phyloP scores from a whole-genome alignment of 2,113 vertebrate genomes.

The Crotalus horridus region DNA sequence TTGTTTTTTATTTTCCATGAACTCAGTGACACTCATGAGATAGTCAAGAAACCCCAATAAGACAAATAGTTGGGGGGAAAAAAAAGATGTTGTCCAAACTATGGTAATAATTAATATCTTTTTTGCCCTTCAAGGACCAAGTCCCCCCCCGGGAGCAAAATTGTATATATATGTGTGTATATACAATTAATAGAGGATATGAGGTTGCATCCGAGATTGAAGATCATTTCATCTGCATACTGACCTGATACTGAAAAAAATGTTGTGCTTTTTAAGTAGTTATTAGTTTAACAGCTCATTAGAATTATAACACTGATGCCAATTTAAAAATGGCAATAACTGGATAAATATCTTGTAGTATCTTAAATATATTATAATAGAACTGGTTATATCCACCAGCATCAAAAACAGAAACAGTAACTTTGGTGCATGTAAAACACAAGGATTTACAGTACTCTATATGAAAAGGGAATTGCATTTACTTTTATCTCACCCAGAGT shows the following conservation, averaged over 20 bases:
- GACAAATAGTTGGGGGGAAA: background rate
- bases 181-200: no score
- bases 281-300: conserved; percentile 13
- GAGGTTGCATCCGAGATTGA: no score
- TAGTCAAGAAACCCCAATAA: background rate
- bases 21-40: background rate
- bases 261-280: conserved; percentile 8
- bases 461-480: conserved; percentile 56
- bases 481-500: conserved; percentile 68
- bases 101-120: background rate
- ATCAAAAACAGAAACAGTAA: conserved; percentile 49
- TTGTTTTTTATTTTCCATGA: background rate
- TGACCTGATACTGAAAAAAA: no score
- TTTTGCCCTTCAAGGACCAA: background rate
- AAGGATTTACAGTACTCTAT: conserved; percentile 60
- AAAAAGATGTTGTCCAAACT: background rate
- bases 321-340: conserved; percentile 47
- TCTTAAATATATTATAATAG: conserved; percentile 53
- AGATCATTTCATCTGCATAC: no score
- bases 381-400: conserved; percentile 15
- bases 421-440: conserved; percentile 37
- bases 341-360: conserved; percentile 55
- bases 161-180: no score
- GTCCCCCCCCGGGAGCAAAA: background rate
- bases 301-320: conserved; percentile 26